phyloP scores from a whole-genome alignment of 2,797 vertebrate genomes.

The Botia kubotai region DNA sequence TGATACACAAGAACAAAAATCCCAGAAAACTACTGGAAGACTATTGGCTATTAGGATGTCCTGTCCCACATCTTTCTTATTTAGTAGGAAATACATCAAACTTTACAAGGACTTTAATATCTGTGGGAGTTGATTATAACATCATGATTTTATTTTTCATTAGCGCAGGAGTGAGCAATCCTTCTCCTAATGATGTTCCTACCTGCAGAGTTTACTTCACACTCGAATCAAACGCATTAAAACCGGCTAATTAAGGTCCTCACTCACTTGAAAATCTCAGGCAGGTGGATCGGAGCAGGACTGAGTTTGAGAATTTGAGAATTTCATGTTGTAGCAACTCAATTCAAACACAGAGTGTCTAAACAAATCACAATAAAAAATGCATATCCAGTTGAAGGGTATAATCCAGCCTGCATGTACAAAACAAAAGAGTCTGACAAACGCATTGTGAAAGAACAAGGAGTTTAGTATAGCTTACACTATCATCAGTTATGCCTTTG shows the following conservation, averaged over 20 bases:
- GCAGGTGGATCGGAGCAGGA: neutral
- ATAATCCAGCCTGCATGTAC: neutral
- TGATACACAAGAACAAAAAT: no score
- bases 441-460: neutral
- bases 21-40: neutral
- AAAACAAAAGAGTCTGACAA: neutral
- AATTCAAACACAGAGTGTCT: neutral
- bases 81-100: neutral
- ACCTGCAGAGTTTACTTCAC: neutral
- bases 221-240: neutral
- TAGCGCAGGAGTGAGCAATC: neutral
- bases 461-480: neutral
- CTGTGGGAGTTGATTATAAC: neutral
- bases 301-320: neutral
- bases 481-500: neutral
- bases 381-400: no score
- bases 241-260: neutral
- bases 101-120: neutral
- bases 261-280: neutral
- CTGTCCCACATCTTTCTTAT: neutral
- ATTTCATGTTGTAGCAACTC: neutral
- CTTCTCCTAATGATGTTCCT: neutral
- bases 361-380: neutral
- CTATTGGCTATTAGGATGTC: neutral
- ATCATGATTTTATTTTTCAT: neutral